Evolutionary conservation across 2,888 invertebrate genomes (phyloP).

Genomic region (Gonocerus acuteangulatus): DNA sequence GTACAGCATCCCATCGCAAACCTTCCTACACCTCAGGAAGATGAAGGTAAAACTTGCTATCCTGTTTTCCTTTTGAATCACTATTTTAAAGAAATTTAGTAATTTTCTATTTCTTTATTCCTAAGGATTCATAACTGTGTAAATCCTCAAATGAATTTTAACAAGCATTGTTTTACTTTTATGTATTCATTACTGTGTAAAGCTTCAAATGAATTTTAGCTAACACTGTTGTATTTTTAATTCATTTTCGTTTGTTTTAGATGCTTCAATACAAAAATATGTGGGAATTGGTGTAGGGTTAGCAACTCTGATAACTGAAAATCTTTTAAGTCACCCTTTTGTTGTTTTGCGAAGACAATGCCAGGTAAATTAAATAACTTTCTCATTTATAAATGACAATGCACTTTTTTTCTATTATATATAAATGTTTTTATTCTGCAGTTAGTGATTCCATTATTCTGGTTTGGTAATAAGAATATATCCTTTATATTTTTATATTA

Average conservation of each 20-base stretch:
- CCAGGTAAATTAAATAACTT: constrained; percentile 60
- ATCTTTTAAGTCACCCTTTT: constrained; percentile 87
- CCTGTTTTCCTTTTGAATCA: not conserved
- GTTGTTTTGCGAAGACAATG: constrained; percentile 87
- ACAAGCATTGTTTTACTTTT: too few relatives aligned
- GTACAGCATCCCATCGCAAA: not conserved
- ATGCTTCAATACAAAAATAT: constrained; percentile 55
- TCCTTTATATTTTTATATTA: too few relatives aligned
- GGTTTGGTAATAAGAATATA: too few relatives aligned
- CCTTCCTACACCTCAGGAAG: constrained; percentile 14
- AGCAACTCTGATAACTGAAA: constrained; percentile 79
- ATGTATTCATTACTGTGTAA: too few relatives aligned
- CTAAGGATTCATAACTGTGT: too few relatives aligned
- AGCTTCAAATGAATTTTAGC: too few relatives aligned
- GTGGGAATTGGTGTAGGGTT: constrained; percentile 73
- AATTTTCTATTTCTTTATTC: too few relatives aligned
- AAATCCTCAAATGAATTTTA: too few relatives aligned
- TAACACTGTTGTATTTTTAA: not conserved
- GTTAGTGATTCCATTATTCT: too few relatives aligned
- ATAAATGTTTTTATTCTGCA: too few relatives aligned
- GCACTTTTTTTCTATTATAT: constrained; percentile 41
- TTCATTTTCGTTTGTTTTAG: constrained; percentile 44
- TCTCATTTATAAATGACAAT: not conserved
- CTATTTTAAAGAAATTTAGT: too few relatives aligned
- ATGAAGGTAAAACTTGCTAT: constrained; percentile 25